Percentiles rank a stretch among this genome's conserved stretches.
Conservation (phyloP, 2,113 vertebrate species). For the Burhinus oedicnemus region DNA sequence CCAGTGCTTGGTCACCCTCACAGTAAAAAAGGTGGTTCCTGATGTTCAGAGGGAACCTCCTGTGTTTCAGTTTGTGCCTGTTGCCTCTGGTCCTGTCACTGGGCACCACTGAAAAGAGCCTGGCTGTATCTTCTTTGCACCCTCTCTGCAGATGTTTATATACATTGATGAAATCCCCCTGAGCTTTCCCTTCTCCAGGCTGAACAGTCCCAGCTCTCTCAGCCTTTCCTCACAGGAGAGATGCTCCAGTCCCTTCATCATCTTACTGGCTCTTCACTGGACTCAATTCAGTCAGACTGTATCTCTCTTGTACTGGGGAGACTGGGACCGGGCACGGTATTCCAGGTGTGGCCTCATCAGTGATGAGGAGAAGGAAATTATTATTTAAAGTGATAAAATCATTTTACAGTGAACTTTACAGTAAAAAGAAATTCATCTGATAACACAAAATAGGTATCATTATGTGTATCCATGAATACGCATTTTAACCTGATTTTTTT, state of each 20-base stretch:
- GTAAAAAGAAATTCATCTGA: not conserved
- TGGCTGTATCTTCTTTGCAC: not conserved
- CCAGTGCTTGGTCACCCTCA: accelerated
- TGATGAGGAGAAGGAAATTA: not conserved
- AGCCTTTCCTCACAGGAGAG: not conserved
- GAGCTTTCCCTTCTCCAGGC: not conserved
- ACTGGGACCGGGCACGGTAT: not conserved
- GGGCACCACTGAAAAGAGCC: not conserved
- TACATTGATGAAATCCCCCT: no score
- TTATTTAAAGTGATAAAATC: not conserved
- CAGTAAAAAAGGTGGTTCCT: not conserved
- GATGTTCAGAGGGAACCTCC: not conserved
- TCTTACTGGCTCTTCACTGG: not conserved
- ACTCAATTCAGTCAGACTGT: not conserved
- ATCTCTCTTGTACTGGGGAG: not conserved
- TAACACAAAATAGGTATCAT: not conserved
- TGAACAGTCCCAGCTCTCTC: not conserved
- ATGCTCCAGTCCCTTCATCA: not conserved
- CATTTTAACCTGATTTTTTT: not conserved
- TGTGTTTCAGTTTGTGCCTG: not conserved
- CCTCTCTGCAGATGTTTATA: not conserved
- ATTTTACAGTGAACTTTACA: not conserved
- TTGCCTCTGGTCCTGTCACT: not conserved
- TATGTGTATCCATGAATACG: not conserved
- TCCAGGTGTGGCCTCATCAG: not conserved